Evolutionary conservation across 2,888 invertebrate species (phyloP).

Genomic region (Parnassius glacialis): DNA sequence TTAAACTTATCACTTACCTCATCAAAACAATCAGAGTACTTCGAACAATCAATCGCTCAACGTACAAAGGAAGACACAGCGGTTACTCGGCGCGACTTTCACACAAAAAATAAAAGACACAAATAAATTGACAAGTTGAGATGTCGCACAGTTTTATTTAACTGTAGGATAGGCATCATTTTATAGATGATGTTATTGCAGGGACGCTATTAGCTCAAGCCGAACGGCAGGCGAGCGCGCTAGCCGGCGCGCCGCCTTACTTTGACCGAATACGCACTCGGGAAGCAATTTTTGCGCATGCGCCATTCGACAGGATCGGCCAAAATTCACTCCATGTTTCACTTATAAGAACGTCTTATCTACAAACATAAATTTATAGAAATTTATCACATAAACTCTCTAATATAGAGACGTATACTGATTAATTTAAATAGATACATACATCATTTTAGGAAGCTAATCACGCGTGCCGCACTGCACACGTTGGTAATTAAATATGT

Average conservation of each 20-base stretch:
- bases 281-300: slow-evolving; percentile 64
- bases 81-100: slow-evolving; percentile 41
- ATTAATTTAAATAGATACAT: slow-evolving; percentile 28
- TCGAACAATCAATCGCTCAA: slow-evolving; percentile 49
- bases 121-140: slow-evolving; percentile 63
- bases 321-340: slow-evolving; percentile 60
- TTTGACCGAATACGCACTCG: slow-evolving; percentile 64
- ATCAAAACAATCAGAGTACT: slow-evolving; percentile 63
- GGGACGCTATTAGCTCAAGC: slow-evolving; percentile 58
- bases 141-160: slow-evolving; percentile 46
- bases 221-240: slow-evolving; percentile 79
- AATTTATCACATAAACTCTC: background rate
- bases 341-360: slow-evolving; percentile 41
- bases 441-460: slow-evolving; percentile 38
- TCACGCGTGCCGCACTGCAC: slow-evolving; percentile 80
- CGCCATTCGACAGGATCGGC: slow-evolving; percentile 71
- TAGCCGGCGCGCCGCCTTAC: slow-evolving; percentile 79
- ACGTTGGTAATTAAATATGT: slow-evolving; percentile 79
- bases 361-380: slow-evolving; percentile 32
- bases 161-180: slow-evolving; percentile 51
- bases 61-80: slow-evolving; percentile 66
- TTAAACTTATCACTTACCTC: slow-evolving; percentile 67
- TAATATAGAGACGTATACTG: too few species aligned
- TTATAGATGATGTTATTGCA: slow-evolving; percentile 59
- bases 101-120: slow-evolving; percentile 39